Base-by-base conservation (phyloP, 2,888 invertebrate species). In the Xanthorhoe spadicearia region DNA sequence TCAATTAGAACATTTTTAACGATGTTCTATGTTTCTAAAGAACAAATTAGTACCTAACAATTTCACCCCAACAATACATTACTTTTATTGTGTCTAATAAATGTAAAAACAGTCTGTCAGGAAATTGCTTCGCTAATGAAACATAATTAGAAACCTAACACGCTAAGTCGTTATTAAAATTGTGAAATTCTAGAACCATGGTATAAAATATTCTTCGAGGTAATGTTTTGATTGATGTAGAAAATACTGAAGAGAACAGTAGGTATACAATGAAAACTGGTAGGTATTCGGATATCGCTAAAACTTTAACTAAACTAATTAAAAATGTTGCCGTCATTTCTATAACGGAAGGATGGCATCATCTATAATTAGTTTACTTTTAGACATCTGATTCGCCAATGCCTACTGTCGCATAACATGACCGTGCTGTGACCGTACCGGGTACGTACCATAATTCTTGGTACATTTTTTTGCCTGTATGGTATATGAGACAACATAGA, bases 121-220 rank as follows among this genome's bases (percentile, higher is more conserved):
- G 72, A 72, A 74, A 74, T 74, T 72, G 68, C 70, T 61, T 65
- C 61, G 64, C 74, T 79, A 77, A 77, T 73, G 74, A 74, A 77
- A 71, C 60, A 61, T 70, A 67, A 66, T 63, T 58, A 71, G 67
- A 60, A 72, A 69, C 66, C 57, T 67, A 58, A 61, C 74, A 72
- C 69, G 74, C 70, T 63, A 74, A 71, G 65, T 59, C 60, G 70
- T 67, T 69, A 71, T 74, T 69, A 72, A 69, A 72, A 66, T 49
- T 65, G 56, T 52, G 7, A 53, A 49, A 49, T 32, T 49, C 18
- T 55, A 19, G 23, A 54, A n/a, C 48, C 28, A 8, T 18, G 17
- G 23, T 58, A 35, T 32, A 38, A 48, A 58, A 7, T 35, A 10
- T 3, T 35, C n/a, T 9, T 51, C 28, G 28, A 49, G 49, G 56